Conservation (phyloP, 1,140 invertebrate genomes). For the Drosophila pachea region DNA sequence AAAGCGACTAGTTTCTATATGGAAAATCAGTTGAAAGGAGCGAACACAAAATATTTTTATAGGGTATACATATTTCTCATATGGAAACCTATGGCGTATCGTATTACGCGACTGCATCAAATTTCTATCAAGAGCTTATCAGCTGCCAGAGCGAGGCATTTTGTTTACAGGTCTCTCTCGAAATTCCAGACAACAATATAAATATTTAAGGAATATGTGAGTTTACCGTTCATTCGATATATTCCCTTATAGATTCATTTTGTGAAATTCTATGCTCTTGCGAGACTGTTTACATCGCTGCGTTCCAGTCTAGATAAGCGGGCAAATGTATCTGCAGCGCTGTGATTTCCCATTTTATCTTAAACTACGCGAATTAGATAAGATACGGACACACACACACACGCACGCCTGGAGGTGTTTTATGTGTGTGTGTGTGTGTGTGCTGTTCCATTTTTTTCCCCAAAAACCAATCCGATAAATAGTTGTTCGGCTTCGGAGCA, state of each 20-base stretch:
- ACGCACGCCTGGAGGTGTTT: not conserved
- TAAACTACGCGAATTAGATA: conserved; percentile 43
- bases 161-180: too few species aligned
- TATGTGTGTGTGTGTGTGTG: conserved; percentile 23
- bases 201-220: conserved; percentile 20
- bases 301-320: conserved; percentile 29
- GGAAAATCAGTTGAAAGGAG: too few species aligned
- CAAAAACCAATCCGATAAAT: conserved; percentile 10
- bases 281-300: conserved; percentile 2
- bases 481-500: conserved; percentile 3
- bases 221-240: conserved; percentile 10
- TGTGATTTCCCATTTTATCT: conserved; percentile 57
- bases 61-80: too few species aligned
- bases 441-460: conserved; percentile 50
- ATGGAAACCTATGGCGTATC: too few species aligned
- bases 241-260: not conserved
- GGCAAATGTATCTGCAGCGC: not conserved
- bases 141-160: not conserved
- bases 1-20: too few species aligned
- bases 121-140: not conserved
- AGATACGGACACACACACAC: conserved; percentile 36
- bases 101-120: too few species aligned
- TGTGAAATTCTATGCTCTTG: not conserved
- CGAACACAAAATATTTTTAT: too few species aligned
- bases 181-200: not conserved